A percentile compares a stretch with the other conserved stretches of the same genome.
Evolutionary conservation across 2,888 invertebrate genomes (phyloP).

Genomic region (Platerodrilus igneus): DNA sequence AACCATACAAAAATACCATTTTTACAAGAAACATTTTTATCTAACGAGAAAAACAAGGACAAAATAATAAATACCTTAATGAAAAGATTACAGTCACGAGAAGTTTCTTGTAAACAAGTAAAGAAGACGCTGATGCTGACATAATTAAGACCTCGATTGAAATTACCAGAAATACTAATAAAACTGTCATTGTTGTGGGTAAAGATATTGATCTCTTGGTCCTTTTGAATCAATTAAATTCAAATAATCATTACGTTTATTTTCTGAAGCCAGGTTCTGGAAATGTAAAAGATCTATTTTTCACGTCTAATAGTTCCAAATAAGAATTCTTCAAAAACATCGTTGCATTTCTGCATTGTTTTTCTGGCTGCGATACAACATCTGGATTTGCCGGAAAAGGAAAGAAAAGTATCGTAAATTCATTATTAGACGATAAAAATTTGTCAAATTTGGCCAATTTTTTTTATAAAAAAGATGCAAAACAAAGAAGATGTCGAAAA

Average conservation of each 20-base stretch:
- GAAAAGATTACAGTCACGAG: constrained; percentile 19
- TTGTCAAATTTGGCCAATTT: constrained; percentile 11
- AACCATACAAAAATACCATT: constrained; percentile 29
- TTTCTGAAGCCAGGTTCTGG: constrained; percentile 20
- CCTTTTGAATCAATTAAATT: constrained; percentile 30
- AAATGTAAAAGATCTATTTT: constrained; percentile 19
- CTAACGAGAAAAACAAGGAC: constrained; percentile 31
- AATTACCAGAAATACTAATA: constrained; percentile 26
- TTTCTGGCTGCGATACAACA: constrained; percentile 24
- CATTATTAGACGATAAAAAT: constrained; percentile 8
- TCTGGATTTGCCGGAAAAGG: constrained; percentile 22
- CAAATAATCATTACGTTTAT: constrained; percentile 10
- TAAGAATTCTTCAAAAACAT: constrained; percentile 17
- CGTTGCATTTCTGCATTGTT: constrained; percentile 25
- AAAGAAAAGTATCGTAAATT: constrained; percentile 24
- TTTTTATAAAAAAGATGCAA: constrained; percentile 24
- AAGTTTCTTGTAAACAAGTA: constrained; percentile 29
- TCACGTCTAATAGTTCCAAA: constrained; percentile 26
- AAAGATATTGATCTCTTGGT: constrained; percentile 33
- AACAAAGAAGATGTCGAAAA: constrained; percentile 16
- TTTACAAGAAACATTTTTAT: constrained; percentile 31
- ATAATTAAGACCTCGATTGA: constrained; percentile 30
- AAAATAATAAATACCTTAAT: constrained; percentile 30
- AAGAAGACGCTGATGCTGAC: constrained; percentile 31
- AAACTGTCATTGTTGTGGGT: constrained; percentile 31